Evolutionary conservation across 1,140 invertebrate genomes (phyloP), one percentile per base, ranked within the genome.

Genomic region (Pinna nobilis): DNA sequence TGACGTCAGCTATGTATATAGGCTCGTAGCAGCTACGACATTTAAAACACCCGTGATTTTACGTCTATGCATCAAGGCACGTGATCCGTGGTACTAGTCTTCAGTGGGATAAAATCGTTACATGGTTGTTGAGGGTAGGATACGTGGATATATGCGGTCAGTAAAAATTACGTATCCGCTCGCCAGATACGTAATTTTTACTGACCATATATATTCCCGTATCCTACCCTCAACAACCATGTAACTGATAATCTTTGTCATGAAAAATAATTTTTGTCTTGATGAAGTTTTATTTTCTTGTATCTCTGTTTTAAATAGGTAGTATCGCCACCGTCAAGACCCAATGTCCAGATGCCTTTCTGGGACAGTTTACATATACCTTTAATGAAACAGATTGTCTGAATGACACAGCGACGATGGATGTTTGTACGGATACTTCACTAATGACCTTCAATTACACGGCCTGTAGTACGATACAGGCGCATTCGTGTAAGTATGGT

Each of bases 371-470:
- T 33, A 18, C n/a, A 7, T 72, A 44, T 47, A 41, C 61, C 13
- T 72, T 63, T 41, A 74, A 74, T 28, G 65, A 68, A 13, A 68
- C 65, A 6, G 65, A 67, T 9, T 74, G 72, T 65, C 25, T 41
- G 33, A 75, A 75, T 39, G 63, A 61, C 25, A 75, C 73, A 9
- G 73, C 66, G 20, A 41, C 57, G 39, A 9, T 78, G 20, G 41
- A 75, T 41, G 67, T 69, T 3, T 78, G 76, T 28, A 55, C 44
- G 6, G 65, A 73, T 15, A 61, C 41, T 35, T 66, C 35, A 1
- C 66, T 74, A 7, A 71, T 82, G 55, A 44, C 44, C 3, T 77
- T 67, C 30, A 78, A 82, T 59, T 80, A 82, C 72, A 74, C 74
- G 0, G 33, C 59, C 0, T 82, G 81, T 60, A 50, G 51, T 30